Conservation (phyloP, 2,888 invertebrate species). For the Siphlonurus alternatus region DNA sequence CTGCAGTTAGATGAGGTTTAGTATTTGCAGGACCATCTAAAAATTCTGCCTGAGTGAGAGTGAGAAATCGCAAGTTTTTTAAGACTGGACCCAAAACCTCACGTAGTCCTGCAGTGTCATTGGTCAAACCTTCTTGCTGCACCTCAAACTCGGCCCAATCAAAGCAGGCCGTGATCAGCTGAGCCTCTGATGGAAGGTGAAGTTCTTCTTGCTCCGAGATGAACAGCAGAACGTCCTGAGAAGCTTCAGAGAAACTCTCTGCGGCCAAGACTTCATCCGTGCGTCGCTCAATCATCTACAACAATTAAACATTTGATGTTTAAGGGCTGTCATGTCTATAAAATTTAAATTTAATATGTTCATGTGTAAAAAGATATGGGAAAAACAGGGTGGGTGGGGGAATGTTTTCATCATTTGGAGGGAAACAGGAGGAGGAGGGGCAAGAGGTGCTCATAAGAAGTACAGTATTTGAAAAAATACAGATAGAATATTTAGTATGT, state of each 20-base stretch:
- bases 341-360: too few relatives aligned
- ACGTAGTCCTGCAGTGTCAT: not conserved
- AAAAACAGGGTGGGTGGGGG: too few relatives aligned
- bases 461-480: too few relatives aligned
- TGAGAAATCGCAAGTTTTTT: not conserved
- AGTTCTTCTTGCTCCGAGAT: not conserved
- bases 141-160: not conserved
- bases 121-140: not conserved
- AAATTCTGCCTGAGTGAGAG: not conserved
- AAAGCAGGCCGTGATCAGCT: not conserved
- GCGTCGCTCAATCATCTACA: not conserved
- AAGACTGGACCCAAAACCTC: not conserved
- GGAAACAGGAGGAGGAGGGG: too few relatives aligned
- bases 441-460: too few relatives aligned
- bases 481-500: too few relatives aligned
- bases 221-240: not conserved
- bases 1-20: not conserved
- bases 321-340: too few relatives aligned
- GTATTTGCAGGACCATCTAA: not conserved
- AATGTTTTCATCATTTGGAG: too few relatives aligned
- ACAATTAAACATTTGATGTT: too few relatives aligned
- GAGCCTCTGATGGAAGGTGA: not conserved
- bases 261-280: not conserved
- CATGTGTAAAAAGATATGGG: too few relatives aligned
- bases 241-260: not conserved